Evolutionary conservation across 2,113 vertebrate genomes (phyloP).

Genomic region (Columbina picui): DNA sequence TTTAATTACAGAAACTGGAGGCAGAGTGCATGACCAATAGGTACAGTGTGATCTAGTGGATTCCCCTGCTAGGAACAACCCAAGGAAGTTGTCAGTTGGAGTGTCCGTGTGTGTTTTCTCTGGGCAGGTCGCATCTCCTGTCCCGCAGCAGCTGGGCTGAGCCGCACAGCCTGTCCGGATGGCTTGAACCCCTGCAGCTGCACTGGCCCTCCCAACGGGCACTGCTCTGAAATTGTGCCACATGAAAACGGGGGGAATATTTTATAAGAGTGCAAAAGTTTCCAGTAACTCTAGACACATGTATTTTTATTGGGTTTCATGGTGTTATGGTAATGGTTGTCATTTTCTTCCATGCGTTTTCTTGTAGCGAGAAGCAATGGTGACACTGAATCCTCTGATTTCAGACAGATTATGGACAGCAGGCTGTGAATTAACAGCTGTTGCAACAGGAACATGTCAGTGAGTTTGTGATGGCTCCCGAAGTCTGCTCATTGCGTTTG

Average conservation of each 20-base stretch:
- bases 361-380: not conserved
- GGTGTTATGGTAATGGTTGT: not conserved
- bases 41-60: rapidly evolving
- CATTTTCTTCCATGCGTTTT: not conserved
- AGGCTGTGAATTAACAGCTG: not conserved
- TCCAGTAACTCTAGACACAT: not conserved
- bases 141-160: not conserved
- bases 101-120: rapidly evolving
- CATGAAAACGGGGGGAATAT: not conserved
- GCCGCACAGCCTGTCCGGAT: not conserved
- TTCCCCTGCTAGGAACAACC: not conserved
- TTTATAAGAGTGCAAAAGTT: not conserved
- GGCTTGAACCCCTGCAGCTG: not conserved
- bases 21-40: not conserved
- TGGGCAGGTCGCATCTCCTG: not conserved
- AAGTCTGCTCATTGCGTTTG: too few relatives aligned
- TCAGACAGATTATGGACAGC: not conserved
- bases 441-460: too few relatives aligned
- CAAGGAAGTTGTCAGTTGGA: not conserved
- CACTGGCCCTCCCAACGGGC: too few relatives aligned
- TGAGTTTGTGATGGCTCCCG: not conserved
- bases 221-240: too few relatives aligned
- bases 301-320: not conserved
- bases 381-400: not conserved
- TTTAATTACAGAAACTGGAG: not conserved